Base-by-base conservation (phyloP, 2,797 vertebrate species). In the Tauraco hartlaubi region DNA sequence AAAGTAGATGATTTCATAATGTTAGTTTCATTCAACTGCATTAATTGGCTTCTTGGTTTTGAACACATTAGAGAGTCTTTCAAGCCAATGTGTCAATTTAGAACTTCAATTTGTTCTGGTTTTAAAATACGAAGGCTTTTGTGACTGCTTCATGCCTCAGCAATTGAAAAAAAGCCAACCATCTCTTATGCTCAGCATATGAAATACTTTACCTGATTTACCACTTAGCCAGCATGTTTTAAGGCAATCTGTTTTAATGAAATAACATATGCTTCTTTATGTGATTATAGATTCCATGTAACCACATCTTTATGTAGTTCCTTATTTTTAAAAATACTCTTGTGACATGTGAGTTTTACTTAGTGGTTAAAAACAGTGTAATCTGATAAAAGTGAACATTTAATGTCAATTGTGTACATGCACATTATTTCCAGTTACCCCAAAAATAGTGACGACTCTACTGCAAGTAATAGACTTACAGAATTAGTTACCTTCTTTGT, bases 401-500 rank as follows among this genome's bases (percentile, higher is more conserved):
- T 86, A 14, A 51, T 62, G 19, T 62, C 9, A 71, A 0, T 52
- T 88, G 26, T 48, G 13, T 64, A 16, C 9, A 4, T 31, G 4
- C 49, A 35, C 7, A 0, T 78, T 52, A 39, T 61, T 84, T 88
- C 35, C 48, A 61, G 19, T 74, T 86, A 37, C 11, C 41, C 10
- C 71, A 55, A 85, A 83, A 63, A 44, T 28, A 58, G 21, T 15
- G 12, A 11, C 15, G 8, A 39, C 21, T 26, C 2, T 68, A 14
- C 9, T 33, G 15, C 71, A 88, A 67, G 18, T 22, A 61, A 31
- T 14, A 35, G 5, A 12, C 62, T 51, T 69, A 12, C 39, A 78
- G 43, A 92, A 86, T 31, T 0, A 63, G 20, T 67, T 0, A 12
- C 17, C 6, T 74, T 49, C 3, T 1, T 43, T 28, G 6, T 63